Evolutionary conservation across 2,888 invertebrate genomes (phyloP).

Genomic region (Nymphalis urticae): DNA sequence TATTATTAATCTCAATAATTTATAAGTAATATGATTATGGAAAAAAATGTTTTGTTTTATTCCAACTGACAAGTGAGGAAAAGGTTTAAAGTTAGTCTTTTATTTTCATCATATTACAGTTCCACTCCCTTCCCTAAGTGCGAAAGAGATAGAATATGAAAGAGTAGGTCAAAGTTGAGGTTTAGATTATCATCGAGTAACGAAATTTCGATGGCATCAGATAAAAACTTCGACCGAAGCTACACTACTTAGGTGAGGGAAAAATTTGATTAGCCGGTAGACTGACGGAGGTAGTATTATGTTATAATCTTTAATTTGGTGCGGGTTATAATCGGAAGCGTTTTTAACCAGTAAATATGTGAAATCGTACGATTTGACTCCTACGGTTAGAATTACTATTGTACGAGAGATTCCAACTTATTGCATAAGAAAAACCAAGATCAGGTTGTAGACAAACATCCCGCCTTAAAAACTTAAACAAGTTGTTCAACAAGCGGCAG

Average conservation of each 20-base stretch:
- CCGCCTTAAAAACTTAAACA: too few species aligned
- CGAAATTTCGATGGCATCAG: conserved; percentile 31
- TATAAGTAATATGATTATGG: neutral
- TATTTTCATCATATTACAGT: neutral
- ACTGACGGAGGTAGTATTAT: conserved; percentile 24
- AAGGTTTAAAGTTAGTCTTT: neutral
- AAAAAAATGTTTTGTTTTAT: neutral
- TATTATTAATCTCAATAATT: neutral
- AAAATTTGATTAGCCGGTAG: conserved; percentile 38
- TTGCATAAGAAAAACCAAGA: too few species aligned
- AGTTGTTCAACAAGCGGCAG: too few species aligned
- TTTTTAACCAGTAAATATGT: neutral
- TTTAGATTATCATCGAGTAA: conserved; percentile 25
- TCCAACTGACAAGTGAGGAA: neutral
- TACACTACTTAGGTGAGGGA: conserved; percentile 35
- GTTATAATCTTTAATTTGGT: conserved; percentile 32
- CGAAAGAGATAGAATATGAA: conserved; percentile 14
- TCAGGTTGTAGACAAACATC: too few species aligned
- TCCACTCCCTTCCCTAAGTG: neutral
- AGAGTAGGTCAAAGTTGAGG: conserved; percentile 8
- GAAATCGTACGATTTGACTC: too few species aligned
- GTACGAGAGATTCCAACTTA: too few species aligned
- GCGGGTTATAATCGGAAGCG: conserved; percentile 2
- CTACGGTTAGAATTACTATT: too few species aligned
- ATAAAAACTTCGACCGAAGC: conserved; percentile 36